Evolutionary conservation across 2,113 vertebrate genomes (phyloP), one percentile per base, ranked within the genome.

Genomic region (Bubo bubo): DNA sequence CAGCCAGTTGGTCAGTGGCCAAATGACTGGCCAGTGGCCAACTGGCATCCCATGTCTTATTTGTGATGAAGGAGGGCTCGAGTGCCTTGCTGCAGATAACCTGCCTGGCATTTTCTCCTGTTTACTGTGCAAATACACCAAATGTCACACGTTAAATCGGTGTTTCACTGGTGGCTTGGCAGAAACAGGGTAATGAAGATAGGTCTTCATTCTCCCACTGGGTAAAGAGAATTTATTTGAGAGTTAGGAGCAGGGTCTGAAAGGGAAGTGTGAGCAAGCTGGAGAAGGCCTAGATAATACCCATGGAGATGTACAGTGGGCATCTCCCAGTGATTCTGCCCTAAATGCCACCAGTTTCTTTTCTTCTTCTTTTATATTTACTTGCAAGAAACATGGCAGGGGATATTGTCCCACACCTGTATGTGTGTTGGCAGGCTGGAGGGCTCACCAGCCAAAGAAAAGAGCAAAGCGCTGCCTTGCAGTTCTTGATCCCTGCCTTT

Each of bases 1-100:
- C 71, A 94, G 74, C 84, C 74, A 79, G 77, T 64, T 96, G 96
- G 96, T 96, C 96, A 82, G 62, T 97, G 94, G 95, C 96, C 97
- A 96, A 86, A 95, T 2, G 39, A 62, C 90, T 97, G 97, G 97
- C 80, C 17, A 68, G 43, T 0, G 9, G 85, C 97, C 97, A 98
- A 56, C 81, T 92, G 86, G 93, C 96, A 94, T 89, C 92, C 84
- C 50, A 6, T 62, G 91, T 67, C 67, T 68, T 90, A 30, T 50
- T 88, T 13, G n/a, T 32, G 12, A 10, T 62, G 62, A 75, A 95
- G 74, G 41, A 96, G 68, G 87, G 85, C 43, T 94, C 8, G 0
- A 43, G 28, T 81, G 89, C 88, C 79, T 93, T 59, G 56, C 58
- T 95, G 79, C 50, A 86, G 93, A 94, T 85, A 86, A 64, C 87